Base-by-base conservation (phyloP, 2,888 invertebrate genomes). In the Pyralis farinalis region DNA sequence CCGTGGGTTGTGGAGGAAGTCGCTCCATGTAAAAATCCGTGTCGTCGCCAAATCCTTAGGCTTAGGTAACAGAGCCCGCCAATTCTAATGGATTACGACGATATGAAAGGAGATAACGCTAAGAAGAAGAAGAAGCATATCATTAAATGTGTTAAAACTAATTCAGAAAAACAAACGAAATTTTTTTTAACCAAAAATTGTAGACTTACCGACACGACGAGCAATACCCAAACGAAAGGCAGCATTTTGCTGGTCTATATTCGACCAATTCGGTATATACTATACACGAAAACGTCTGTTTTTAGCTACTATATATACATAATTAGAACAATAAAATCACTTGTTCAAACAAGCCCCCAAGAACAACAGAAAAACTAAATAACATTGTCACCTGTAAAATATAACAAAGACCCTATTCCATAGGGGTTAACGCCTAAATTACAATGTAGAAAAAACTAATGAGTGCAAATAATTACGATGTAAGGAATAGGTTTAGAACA, bases 261-360 rank as follows among this genome's bases (percentile, higher is more conserved):
- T 8, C 37, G 73, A 80, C 82, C 81, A 72, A 71, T 49, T 46
- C 72, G 86, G 86, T 86, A 85, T 82, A 80, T 71, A 81, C 66
- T 84, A 85, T 85, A 86, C 85, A 82, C 75, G 53, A 60, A 47
- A 44, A 37, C 48, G 8, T 34, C 38, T 16, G 33, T 42, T 44
- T 31, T 7, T 27, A 25, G 53, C 65, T 49, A 47, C 58, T 82
- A 81, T 86, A 64, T 86, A 87, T 86, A 86, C 72, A 68, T 57
- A 56, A 47, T 40, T 11, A 45, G 43, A 35, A 66, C 68, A 66
- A 75, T 63, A 47, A 54, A 46, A 50, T 31, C 10, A 84, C 44
- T 69, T 86, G 82, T 55, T 7, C 50, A 74, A 77, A 83, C 43
- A 67, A 29, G 28, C 28, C 37, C n/a, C 50, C 47, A 53, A 56